Percentiles rank a stretch among this genome's conserved stretches.
Conservation (phyloP, 2,888 invertebrate species). For the Cynaeus angustus region DNA sequence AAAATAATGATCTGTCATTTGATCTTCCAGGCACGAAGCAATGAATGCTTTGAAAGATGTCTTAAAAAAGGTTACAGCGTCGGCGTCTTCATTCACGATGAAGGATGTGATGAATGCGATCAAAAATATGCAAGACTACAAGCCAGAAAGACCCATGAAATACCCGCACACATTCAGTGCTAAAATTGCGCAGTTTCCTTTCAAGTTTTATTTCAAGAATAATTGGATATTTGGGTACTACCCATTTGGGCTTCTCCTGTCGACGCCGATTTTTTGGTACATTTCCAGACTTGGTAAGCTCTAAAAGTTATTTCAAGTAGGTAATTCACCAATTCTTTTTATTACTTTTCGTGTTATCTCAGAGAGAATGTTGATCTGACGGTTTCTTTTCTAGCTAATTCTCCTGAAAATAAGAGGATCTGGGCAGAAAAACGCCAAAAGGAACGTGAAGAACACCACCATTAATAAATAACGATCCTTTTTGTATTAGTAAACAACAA, state of each 20-base stretch:
- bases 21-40: slow-evolving; percentile 7
- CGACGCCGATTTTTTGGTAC: slow-evolving; percentile 72
- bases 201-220: slow-evolving; percentile 71
- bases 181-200: slow-evolving; percentile 76
- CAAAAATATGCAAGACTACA: not conserved
- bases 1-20: slow-evolving; percentile 6
- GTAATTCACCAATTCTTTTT: slow-evolving; percentile 38
- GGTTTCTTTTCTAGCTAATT: slow-evolving; percentile 69
- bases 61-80: not conserved
- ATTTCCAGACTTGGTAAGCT: slow-evolving; percentile 71
- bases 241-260: slow-evolving; percentile 62
- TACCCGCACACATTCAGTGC: slow-evolving; percentile 76
- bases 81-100: not conserved
- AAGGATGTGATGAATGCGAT: not conserved
- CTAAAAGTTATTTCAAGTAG: too few relatives aligned
- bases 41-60: not conserved
- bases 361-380: slow-evolving; percentile 1
- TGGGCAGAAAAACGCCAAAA: slow-evolving; percentile 71
- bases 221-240: slow-evolving; percentile 73
- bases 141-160: slow-evolving; percentile 72
- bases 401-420: slow-evolving; percentile 72
- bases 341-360: slow-evolving; percentile 2
- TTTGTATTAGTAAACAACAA: slow-evolving; percentile 28
- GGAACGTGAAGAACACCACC: slow-evolving; percentile 63
- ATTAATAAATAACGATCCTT: slow-evolving; percentile 52